These are phyloP conservation scores for Batillaria attramentaria DNA, from an alignment of 1,140 invertebrate species.

Conservation along the genomic window DNA sequence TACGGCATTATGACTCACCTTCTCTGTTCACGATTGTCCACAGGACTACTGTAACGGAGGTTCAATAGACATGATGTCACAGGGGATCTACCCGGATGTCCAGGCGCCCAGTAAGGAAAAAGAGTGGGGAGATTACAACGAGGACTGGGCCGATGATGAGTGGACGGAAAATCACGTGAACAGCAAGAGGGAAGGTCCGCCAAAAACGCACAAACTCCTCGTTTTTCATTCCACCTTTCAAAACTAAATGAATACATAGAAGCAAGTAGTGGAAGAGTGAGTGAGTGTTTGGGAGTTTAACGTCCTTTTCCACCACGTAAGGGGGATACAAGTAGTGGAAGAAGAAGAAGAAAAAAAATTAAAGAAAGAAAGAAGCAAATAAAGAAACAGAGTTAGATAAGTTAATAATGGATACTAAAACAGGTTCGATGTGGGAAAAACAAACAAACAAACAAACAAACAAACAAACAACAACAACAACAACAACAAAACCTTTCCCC, in stretches of 20 bases:
- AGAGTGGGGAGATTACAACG: not conserved
- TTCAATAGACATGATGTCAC: conserved; percentile 17
- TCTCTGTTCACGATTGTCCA: not conserved
- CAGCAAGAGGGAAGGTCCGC: not conserved
- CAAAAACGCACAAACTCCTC: no score
- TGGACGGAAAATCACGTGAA: not conserved
- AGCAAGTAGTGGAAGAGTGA: no score
- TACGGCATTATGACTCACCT: no score
- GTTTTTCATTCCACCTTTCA: not conserved
- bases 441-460: not conserved
- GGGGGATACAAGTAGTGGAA: not conserved
- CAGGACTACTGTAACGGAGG: conserved; percentile 42
- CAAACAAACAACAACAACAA: no score
- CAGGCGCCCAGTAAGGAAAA: not conserved
- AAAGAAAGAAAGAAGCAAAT: not conserved
- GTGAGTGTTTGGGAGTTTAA: no score
- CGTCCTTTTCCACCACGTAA: no score
- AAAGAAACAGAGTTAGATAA: not conserved
- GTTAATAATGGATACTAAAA: not conserved
- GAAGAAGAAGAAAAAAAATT: not conserved
- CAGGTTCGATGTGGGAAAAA: not conserved
- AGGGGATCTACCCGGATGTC: not conserved
- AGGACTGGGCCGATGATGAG: not conserved
- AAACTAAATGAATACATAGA: no score
- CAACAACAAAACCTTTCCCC: no score